phyloP scores from a whole-genome alignment of 2,888 invertebrate species.

The Erynnis tages region DNA sequence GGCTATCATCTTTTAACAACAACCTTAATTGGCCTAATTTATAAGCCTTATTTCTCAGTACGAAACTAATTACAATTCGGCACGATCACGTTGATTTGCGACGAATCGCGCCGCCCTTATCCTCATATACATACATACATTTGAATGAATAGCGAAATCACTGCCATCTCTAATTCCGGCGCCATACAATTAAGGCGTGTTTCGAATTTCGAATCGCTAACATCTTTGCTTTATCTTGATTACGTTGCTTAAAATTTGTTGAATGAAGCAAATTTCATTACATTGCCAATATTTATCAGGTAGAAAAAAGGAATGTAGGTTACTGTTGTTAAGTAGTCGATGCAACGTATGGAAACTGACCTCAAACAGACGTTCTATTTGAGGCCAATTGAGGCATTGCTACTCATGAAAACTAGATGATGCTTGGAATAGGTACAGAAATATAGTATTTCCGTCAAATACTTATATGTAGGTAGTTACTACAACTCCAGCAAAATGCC shows the following conservation, averaged over 20 bases:
- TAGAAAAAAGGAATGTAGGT: no score
- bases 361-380: no score
- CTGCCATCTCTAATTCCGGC: constrained; percentile 28
- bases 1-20: no score
- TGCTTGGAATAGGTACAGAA: no score
- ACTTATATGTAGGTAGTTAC: no score
- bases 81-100: constrained; percentile 24
- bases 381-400: no score
- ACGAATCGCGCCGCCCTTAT: constrained; percentile 18
- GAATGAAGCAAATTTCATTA: background rate
- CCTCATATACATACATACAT: constrained; percentile 23
- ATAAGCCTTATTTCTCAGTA: constrained; percentile 12
- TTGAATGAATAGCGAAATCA: constrained; percentile 32
- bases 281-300: no score
- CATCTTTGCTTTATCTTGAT: constrained; percentile 17
- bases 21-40: background rate
- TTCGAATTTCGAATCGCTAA: constrained; percentile 34
- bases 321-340: no score
- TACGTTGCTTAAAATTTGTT: constrained; percentile 1
- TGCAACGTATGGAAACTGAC: no score
- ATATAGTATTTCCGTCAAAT: no score
- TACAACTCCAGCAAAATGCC: no score
- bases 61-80: constrained; percentile 21
- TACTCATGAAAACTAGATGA: no score
- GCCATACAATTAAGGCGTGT: constrained; percentile 38